phyloP scores from a whole-genome alignment of 2,113 vertebrate genomes.

The Centropus bengalensis region DNA sequence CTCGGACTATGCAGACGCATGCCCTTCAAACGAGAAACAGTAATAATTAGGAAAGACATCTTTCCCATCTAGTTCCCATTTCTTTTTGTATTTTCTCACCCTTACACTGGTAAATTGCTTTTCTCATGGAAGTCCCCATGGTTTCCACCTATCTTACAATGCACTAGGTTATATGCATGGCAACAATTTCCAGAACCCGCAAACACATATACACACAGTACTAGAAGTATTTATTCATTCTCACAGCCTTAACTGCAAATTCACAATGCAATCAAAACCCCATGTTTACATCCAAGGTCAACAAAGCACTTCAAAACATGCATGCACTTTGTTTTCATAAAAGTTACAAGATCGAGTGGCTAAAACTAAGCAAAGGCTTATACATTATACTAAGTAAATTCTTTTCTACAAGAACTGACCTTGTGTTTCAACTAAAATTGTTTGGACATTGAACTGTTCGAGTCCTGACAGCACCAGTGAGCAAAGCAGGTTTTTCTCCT shows the following conservation, averaged over 20 bases:
- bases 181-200: background rate
- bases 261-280: background rate
- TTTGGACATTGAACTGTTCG: background rate
- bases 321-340: background rate
- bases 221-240: background rate
- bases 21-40: background rate
- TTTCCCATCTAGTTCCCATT: background rate
- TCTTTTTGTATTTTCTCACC: background rate
- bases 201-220: background rate
- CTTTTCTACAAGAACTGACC: background rate
- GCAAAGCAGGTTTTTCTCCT: background rate
- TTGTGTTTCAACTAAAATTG: background rate
- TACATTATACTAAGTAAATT: background rate
- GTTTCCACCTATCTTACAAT: background rate
- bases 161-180: background rate
- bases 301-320: constrained; percentile 3
- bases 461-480: background rate
- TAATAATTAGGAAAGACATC: background rate
- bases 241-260: background rate
- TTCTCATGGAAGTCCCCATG: background rate
- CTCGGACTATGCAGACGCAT: background rate
- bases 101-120: background rate
- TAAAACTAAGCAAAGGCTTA: background rate
- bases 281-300: background rate
- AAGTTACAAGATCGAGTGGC: background rate